Evolutionary conservation across 2,113 vertebrate genomes (phyloP), one percentile per base, ranked within the genome.

Genomic region (Pygoscelis antarcticus): DNA sequence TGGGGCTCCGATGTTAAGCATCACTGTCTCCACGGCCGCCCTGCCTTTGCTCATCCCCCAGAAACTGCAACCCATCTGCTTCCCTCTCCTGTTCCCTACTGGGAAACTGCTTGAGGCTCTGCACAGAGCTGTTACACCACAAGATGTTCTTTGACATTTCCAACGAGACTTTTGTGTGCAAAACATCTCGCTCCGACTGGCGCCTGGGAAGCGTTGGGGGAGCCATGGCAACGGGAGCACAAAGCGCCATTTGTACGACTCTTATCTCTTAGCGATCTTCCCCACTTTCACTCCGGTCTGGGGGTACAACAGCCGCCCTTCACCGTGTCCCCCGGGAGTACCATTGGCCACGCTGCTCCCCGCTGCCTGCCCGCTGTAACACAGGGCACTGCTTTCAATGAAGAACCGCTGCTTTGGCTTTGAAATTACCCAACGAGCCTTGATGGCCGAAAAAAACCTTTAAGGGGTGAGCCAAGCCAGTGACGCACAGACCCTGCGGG

Each of bases 141-240:
- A 91, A 96, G 94, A 97, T 97, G 95, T 97, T 98, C 96, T 90
- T 69, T 98, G 98, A 98, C 98, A 98, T 98, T 98, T 98, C 71
- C 97, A 94, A 94, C 30, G 49, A 85, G 95, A 88, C 95, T 97
- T 97, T 87, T 97, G 97, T 94, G 90, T 88, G 55, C 72, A 91
- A 97, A 97, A 97, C 87, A 94, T 88, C 96, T 97, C 74, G 47
- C 97, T 96, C 93, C 32, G 22, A 57, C 3, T 23, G 80, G 89
- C 7, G 95, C 98, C 97, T 36, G 97, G 93, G 96, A 95, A 98
- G 98, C 88, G 7, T 34, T 87, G 82, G 88, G 65, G 95, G 94
- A 97, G 89, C 98, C 98, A 97, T 98, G 96, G 98, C 97, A 98
- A 98, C 98, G 0, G 66, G 96, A 93, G 82, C 94, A 91, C 90